phyloP scores from a whole-genome alignment of 2,888 invertebrate species.

The Stomorhina lunata region DNA sequence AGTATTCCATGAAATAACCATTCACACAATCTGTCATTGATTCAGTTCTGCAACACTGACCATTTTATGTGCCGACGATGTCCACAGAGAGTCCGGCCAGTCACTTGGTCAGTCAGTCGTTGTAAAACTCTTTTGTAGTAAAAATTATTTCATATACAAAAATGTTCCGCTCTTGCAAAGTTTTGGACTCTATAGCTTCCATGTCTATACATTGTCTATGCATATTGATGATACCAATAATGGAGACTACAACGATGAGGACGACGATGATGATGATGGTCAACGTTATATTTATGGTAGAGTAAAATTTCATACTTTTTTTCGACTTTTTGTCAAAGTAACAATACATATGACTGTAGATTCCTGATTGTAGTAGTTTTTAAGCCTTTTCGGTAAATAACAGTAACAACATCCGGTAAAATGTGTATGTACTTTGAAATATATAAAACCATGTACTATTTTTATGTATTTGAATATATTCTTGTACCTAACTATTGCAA shows the following conservation, averaged over 20 bases:
- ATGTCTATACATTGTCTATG: not conserved
- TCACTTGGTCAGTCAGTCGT: not conserved
- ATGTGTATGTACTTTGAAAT: not conserved
- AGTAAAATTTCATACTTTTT: constrained; percentile 3
- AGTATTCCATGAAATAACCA: constrained; percentile 41
- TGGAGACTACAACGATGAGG: not conserved
- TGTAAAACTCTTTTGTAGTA: not conserved
- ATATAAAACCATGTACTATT: not conserved
- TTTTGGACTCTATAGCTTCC: not conserved
- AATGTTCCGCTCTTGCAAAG: not conserved
- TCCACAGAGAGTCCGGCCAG: not conserved
- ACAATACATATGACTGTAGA: not conserved
- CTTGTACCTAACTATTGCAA: not conserved
- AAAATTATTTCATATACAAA: not conserved
- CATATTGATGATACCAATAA: constrained; percentile 25
- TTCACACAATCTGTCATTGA: constrained; percentile 40
- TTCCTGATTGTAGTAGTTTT: not conserved
- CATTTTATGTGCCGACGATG: too few relatives aligned
- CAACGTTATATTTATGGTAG: constrained; percentile 11
- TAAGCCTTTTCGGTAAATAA: not conserved
- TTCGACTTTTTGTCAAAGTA: not conserved
- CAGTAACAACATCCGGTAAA: constrained; percentile 19
- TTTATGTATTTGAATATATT: too few relatives aligned
- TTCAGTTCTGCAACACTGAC: constrained; percentile 33
- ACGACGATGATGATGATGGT: not conserved